phyloP scores from a whole-genome alignment of 2,797 vertebrate genomes.

The Agapornis canus region DNA sequence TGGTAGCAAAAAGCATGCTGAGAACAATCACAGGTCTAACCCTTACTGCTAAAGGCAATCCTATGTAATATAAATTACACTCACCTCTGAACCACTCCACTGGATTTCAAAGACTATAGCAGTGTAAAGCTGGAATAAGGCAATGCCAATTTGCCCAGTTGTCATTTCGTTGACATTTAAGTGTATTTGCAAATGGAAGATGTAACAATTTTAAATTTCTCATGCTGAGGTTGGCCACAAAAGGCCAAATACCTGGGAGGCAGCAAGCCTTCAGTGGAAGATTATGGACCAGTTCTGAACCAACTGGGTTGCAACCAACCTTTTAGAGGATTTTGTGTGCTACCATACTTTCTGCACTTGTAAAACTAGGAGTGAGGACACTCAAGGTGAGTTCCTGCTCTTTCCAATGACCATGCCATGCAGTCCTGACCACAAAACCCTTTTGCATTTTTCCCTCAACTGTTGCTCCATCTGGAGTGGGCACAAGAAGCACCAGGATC shows the following conservation, averaged over 20 bases:
- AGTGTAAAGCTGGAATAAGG: not conserved
- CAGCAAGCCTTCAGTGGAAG: not conserved
- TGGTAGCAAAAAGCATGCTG: not conserved
- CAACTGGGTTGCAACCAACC: fast-evolving
- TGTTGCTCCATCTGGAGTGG: not conserved
- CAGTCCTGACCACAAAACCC: not conserved
- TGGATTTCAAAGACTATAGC: not conserved
- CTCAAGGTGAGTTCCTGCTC: not conserved
- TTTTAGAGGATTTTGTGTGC: fast-evolving
- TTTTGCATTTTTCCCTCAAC: fast-evolving
- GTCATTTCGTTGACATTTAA: not conserved
- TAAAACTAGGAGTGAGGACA: not conserved
- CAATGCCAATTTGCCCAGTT: not conserved
- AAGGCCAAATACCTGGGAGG: not conserved
- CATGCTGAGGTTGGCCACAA: not conserved
- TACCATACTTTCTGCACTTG: too few species aligned
- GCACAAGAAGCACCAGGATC: not conserved
- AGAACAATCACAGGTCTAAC: not conserved
- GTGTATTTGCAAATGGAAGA: not conserved
- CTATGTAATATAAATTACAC: not conserved
- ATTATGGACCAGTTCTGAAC: not conserved
- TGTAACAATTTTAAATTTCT: not conserved
- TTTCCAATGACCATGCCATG: fast-evolving
- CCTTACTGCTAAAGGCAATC: not conserved
- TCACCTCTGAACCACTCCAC: not conserved